phyloP scores from a whole-genome alignment of 2,888 invertebrate genomes.

The Branchellion lobata region DNA sequence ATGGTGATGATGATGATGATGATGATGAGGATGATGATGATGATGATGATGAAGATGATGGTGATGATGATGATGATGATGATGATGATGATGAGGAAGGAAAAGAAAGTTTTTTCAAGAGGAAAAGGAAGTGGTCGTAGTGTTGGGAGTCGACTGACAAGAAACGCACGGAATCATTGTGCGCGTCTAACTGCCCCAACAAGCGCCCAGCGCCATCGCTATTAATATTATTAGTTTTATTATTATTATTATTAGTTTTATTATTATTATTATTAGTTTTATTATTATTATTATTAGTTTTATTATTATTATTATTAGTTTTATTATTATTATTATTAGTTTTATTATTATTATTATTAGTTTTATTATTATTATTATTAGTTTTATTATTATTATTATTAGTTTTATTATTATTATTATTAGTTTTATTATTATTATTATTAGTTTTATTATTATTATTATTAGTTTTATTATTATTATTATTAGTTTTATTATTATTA shows the following conservation, averaged over 20 bases:
- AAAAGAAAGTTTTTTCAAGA: no score
- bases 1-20: constrained; percentile 21
- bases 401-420: not conserved
- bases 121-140: not conserved
- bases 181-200: not conserved
- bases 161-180: not conserved
- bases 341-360: not conserved
- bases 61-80: constrained; percentile 5
- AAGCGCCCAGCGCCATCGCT: not conserved
- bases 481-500: not conserved
- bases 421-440: not conserved
- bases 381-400: not conserved
- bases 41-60: not conserved
- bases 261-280: not conserved
- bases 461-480: not conserved
- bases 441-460: not conserved
- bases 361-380: not conserved
- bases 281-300: not conserved
- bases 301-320: not conserved
- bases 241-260: not conserved
- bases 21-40: constrained; percentile 26
- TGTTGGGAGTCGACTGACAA: not conserved
- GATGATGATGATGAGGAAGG: no score
- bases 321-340: not conserved
- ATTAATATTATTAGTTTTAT: not conserved